A percentile compares a stretch with the other conserved stretches of the same genome.
These are phyloP conservation scores for Pegoplata infirma DNA, from an alignment of 2,888 invertebrate genomes.

Conservation along the genomic window DNA sequence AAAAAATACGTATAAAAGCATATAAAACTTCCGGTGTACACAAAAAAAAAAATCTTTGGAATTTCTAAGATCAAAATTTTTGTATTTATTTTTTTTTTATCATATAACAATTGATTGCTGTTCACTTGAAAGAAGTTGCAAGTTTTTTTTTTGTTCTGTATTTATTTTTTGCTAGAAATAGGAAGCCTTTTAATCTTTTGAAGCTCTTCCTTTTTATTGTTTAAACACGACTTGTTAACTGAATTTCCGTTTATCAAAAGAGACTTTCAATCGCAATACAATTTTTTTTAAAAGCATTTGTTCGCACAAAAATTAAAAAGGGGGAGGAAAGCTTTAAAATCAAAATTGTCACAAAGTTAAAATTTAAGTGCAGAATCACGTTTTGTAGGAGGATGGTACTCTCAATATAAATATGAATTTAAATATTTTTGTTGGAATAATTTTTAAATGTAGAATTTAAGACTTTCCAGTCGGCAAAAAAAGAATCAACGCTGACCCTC, in stretches of 20 bases:
- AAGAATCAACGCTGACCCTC: no score
- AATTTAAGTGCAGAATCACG: conserved; percentile 59
- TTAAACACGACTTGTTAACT: conserved; percentile 62
- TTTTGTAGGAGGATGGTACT: conserved; percentile 25
- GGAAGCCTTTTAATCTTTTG: conserved; percentile 53
- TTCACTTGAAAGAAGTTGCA: background rate
- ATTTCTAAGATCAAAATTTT: conserved; percentile 45
- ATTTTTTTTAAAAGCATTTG: background rate
- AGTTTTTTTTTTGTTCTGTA: background rate
- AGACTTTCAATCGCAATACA: background rate
- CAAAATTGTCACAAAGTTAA: conserved; percentile 55
- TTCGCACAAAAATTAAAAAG: background rate
- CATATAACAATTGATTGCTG: background rate
- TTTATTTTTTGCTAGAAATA: background rate
- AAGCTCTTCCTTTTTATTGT: conserved; percentile 63
- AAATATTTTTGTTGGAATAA: no score
- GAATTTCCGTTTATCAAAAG: conserved; percentile 50
- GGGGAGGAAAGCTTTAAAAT: background rate
- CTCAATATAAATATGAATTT: no score
- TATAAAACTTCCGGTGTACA: conserved; percentile 59
- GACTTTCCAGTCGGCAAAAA: no score
- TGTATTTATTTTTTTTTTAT: no score
- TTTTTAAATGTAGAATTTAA: no score
- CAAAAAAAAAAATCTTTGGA: conserved; percentile 51
- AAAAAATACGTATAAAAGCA: conserved; percentile 3